Conservation (phyloP, 2,888 invertebrate species). For the Temnothorax rugatulus region DNA sequence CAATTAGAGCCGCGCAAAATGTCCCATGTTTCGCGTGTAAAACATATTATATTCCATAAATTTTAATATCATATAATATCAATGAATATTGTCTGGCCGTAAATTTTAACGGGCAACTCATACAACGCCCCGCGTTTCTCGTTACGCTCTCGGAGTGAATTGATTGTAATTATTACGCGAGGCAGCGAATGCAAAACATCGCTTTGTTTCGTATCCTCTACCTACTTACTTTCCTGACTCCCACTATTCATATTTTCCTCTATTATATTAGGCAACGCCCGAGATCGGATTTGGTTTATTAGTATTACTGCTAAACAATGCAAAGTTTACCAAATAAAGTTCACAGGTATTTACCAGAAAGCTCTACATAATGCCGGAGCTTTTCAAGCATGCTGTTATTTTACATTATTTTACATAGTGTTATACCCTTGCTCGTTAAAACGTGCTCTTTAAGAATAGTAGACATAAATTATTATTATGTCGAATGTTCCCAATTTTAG, state of each 20-base stretch:
- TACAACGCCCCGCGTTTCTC: slow-evolving; percentile 55
- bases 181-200: slow-evolving; percentile 56
- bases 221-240: slow-evolving; percentile 45
- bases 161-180: slow-evolving; percentile 58
- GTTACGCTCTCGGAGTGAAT: slow-evolving; percentile 58
- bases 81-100: slow-evolving; percentile 58
- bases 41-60: slow-evolving; percentile 58
- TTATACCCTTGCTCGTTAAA: neutral
- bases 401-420: slow-evolving; percentile 51
- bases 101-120: slow-evolving; percentile 58
- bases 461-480: neutral
- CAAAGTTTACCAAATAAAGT: slow-evolving; percentile 52
- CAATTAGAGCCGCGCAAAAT: slow-evolving; percentile 57
- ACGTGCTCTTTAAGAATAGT: slow-evolving; percentile 18
- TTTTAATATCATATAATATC: slow-evolving; percentile 59
- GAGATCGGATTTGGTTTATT: slow-evolving; percentile 52
- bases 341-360: slow-evolving; percentile 31
- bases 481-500: neutral
- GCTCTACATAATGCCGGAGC: slow-evolving; percentile 28
- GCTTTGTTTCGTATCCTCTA: slow-evolving; percentile 53
- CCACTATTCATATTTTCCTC: slow-evolving; percentile 54
- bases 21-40: slow-evolving; percentile 55
- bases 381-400: slow-evolving; percentile 40
- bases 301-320: slow-evolving; percentile 48
- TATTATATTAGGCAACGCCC: slow-evolving; percentile 51